phyloP scores from a whole-genome alignment of 2,888 invertebrate genomes.

The Platycheirus rosarum region DNA sequence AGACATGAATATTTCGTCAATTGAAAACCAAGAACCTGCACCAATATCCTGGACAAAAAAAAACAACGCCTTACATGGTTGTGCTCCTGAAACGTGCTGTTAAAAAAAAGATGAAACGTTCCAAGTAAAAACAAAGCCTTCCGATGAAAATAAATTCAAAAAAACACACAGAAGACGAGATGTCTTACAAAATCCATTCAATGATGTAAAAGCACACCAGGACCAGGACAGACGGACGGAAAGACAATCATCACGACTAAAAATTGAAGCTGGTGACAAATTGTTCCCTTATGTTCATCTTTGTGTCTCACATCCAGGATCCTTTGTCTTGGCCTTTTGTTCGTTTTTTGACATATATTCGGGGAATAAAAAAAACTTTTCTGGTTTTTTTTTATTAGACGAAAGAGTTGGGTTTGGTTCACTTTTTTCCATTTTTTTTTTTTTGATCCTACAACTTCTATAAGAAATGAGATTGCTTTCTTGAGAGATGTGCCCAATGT shows the following conservation, averaged over 20 bases:
- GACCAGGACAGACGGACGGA: slow-evolving; percentile 22
- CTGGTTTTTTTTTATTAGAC: slow-evolving; percentile 34
- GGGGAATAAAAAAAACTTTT: slow-evolving; percentile 16
- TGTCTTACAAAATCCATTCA: slow-evolving; percentile 36
- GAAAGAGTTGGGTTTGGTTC: slow-evolving; percentile 4
- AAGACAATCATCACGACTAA: slow-evolving; percentile 52
- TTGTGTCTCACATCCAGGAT: slow-evolving; percentile 35
- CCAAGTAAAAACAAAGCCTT: slow-evolving; percentile 14
- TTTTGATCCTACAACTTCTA: slow-evolving; percentile 1
- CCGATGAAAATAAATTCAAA: background rate
- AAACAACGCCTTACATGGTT: slow-evolving; percentile 38
- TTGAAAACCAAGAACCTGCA: slow-evolving; percentile 18
- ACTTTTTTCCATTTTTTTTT: background rate
- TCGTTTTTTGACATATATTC: slow-evolving; percentile 53
- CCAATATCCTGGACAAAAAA: slow-evolving; percentile 25
- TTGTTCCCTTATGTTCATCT: slow-evolving; percentile 25
- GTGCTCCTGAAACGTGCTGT: slow-evolving; percentile 23
- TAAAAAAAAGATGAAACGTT: background rate
- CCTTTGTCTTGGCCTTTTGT: slow-evolving; percentile 55
- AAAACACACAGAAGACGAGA: slow-evolving; percentile 3
- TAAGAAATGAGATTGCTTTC: slow-evolving; percentile 29
- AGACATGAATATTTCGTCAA: slow-evolving; percentile 11
- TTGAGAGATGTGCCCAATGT: slow-evolving; percentile 29
- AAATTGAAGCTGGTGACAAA: slow-evolving; percentile 63
- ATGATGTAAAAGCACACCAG: slow-evolving; percentile 53